Conservation (phyloP, 2,888 invertebrate species). For the Parthenolecanium corni region DNA sequence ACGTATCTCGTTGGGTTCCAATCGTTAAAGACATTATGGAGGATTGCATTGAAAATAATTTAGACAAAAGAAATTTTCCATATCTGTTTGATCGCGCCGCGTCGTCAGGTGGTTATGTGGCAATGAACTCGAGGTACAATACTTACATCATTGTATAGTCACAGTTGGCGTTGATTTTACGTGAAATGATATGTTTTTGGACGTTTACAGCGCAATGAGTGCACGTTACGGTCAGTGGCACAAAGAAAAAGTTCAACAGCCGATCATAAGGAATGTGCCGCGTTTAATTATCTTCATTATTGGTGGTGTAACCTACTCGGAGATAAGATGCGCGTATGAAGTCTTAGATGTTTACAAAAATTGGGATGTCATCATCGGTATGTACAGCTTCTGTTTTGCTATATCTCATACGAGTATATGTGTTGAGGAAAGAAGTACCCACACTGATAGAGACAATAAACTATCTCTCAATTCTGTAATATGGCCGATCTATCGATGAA, state of each 20-base stretch:
- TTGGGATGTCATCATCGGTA: slow-evolving; percentile 96
- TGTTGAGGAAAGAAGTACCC: too few relatives aligned
- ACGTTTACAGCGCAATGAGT: slow-evolving; percentile 46
- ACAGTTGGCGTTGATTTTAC: too few relatives aligned
- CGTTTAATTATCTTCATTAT: slow-evolving; percentile 91
- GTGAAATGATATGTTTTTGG: too few relatives aligned
- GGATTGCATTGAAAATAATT: slow-evolving; percentile 92
- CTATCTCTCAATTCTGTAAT: too few relatives aligned
- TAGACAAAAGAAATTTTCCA: slow-evolving; percentile 91
- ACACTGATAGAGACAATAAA: too few relatives aligned
- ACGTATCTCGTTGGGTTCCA: slow-evolving; percentile 99
- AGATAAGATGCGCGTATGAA: slow-evolving; percentile 96
- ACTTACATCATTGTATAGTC: too few relatives aligned
- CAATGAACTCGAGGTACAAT: too few relatives aligned
- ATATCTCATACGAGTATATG: too few relatives aligned
- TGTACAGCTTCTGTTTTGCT: slow-evolving; percentile 34
- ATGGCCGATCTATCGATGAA: too few relatives aligned
- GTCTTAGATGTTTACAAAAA: slow-evolving; percentile 89
- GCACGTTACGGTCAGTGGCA: slow-evolving; percentile 99
- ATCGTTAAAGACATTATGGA: slow-evolving; percentile 96
- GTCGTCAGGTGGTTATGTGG: slow-evolving; percentile 72
- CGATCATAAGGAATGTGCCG: slow-evolving; percentile 89
- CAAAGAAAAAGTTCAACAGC: slow-evolving; percentile 85
- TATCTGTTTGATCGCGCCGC: slow-evolving; percentile 84
- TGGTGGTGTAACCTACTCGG: slow-evolving; percentile 91